These are phyloP conservation scores for Diaprepes abbreviatus DNA, from an alignment of 2,888 invertebrate species.

Conservation along the genomic window DNA sequence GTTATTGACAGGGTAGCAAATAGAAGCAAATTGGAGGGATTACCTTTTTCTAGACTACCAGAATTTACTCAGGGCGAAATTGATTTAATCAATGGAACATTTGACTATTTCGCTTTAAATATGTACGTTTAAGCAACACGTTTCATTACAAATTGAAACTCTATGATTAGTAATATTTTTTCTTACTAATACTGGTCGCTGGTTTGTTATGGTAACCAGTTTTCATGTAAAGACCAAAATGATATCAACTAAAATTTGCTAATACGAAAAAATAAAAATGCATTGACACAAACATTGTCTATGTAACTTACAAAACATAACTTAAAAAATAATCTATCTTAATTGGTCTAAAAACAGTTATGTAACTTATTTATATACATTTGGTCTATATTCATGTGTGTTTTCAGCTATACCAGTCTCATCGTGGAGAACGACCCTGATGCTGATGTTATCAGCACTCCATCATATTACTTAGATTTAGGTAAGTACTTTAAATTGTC, in stretches of 20 bases:
- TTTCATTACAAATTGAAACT: too few relatives aligned
- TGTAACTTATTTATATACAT: too few relatives aligned
- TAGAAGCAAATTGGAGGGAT: constrained; percentile 68
- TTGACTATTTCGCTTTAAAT: constrained; percentile 36
- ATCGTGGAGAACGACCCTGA: neutral
- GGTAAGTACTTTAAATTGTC: neutral
- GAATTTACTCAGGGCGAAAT: constrained; percentile 74
- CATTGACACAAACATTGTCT: too few relatives aligned
- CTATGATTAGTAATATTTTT: too few relatives aligned
- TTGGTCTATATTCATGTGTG: neutral
- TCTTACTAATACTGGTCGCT: too few relatives aligned
- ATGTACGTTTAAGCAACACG: constrained; percentile 16
- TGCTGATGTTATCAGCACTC: neutral
- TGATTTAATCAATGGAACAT: constrained; percentile 66
- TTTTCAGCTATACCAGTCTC: constrained; percentile 1
- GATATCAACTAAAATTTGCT: too few relatives aligned
- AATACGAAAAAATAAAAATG: too few relatives aligned
- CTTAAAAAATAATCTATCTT: too few relatives aligned
- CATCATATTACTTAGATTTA: neutral
- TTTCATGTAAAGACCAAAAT: too few relatives aligned
- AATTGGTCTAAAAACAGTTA: too few relatives aligned
- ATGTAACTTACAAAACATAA: too few relatives aligned
- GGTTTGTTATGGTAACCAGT: too few relatives aligned
- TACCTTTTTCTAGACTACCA: constrained; percentile 74
- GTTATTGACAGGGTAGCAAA: constrained; percentile 74